These are phyloP conservation scores for Xiphophorus hellerii DNA, from an alignment of 2,113 vertebrate genomes.

Conservation along the genomic window DNA sequence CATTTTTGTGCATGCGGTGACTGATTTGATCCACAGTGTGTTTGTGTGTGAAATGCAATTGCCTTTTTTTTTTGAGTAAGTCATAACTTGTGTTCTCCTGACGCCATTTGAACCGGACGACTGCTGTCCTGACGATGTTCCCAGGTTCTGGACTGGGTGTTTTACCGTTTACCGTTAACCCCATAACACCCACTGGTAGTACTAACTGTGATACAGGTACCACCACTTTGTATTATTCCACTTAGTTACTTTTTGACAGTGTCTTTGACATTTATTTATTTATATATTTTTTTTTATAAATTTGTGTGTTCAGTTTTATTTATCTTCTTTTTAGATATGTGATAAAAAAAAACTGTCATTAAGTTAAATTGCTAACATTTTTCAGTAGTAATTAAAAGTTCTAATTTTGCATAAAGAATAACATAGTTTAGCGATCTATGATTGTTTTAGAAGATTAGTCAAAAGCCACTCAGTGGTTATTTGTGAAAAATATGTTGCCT, in stretches of 20 bases:
- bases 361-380: not conserved
- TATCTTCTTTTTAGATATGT: constrained; percentile 2
- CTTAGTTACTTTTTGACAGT: constrained; percentile 33
- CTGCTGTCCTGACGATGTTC: constrained; percentile 84
- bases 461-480: constrained; percentile 40
- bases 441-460: constrained; percentile 39
- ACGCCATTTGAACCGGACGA: constrained; percentile 78
- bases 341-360: constrained; percentile 10
- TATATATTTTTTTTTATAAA: not conserved
- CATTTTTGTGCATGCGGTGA: constrained; percentile 68
- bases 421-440: constrained; percentile 28
- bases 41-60: constrained; percentile 52
- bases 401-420: constrained; percentile 1
- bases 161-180: constrained; percentile 94
- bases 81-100: constrained; percentile 78
- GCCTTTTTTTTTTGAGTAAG: constrained; percentile 57
- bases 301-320: constrained; percentile 14
- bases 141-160: constrained; percentile 95
- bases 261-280: constrained; percentile 27
- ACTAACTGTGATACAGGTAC: constrained; percentile 99
- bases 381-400: constrained; percentile 2
- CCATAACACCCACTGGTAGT: constrained; percentile 93
- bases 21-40: constrained; percentile 41
- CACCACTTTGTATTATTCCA: constrained; percentile 71
- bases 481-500: constrained; percentile 29